Evolutionary conservation across 2,888 invertebrate species (phyloP).

Genomic region (Ormyrus labotus): DNA sequence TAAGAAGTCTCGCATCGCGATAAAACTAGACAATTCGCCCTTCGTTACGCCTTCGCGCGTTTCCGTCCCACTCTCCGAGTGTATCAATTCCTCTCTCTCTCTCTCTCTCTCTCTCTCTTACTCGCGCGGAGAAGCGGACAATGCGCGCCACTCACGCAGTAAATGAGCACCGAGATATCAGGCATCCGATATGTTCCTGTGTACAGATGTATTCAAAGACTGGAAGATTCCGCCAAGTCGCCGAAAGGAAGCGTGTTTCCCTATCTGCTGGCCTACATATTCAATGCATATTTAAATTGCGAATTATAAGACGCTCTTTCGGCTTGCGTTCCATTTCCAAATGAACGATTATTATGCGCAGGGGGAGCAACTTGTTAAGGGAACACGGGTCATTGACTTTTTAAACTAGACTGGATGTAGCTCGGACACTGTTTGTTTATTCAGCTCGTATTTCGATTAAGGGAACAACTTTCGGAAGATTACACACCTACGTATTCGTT

Average conservation of each 20-base stretch:
- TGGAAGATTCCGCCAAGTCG: neutral
- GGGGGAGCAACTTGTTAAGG: neutral
- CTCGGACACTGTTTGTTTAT: neutral
- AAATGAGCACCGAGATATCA: slow-evolving; percentile 6
- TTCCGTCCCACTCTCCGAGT: neutral
- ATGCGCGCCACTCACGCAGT: neutral
- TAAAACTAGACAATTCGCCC: slow-evolving; percentile 40
- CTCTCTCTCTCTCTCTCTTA: too few relatives aligned
- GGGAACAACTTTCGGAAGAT: neutral
- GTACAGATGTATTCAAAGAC: too few relatives aligned
- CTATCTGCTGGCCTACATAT: slow-evolving; percentile 41
- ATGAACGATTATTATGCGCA: slow-evolving; percentile 7
- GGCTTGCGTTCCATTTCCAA: neutral
- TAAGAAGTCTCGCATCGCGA: slow-evolving; percentile 31
- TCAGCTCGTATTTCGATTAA: neutral
- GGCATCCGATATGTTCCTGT: slow-evolving; percentile 3
- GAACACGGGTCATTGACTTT: neutral
- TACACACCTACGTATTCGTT: too few relatives aligned
- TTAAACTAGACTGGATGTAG: too few relatives aligned
- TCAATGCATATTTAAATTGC: slow-evolving; percentile 36
- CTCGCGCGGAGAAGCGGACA: neutral
- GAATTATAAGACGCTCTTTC: slow-evolving; percentile 20
- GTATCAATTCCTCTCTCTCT: slow-evolving; percentile 26
- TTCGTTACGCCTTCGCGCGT: slow-evolving; percentile 21
- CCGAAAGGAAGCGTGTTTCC: slow-evolving; percentile 1